Base-by-base conservation (phyloP, 1,140 invertebrate genomes). In the Drosophila pandora region DNA sequence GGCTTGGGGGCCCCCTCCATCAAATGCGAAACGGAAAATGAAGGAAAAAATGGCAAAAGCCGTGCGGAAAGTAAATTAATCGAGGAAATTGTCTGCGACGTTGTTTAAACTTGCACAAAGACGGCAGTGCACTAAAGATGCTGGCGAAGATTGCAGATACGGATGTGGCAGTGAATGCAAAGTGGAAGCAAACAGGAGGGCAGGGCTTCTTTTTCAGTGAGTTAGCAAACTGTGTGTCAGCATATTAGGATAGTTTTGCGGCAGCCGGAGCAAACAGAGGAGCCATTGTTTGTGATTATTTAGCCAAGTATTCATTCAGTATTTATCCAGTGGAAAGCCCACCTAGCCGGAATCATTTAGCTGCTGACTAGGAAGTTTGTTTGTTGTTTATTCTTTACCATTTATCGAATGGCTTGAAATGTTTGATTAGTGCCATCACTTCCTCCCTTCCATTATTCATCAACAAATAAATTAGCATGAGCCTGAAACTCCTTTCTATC, bases 61-160 rank as follows among this genome's bases (percentile, higher is more conserved):
- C 79, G 71, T 69, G 68, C 67, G 83, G 83, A 87, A 88, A 88
- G 79, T 79, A 88, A 88, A 88, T 88, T 88, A 88, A 88, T 88
- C 83, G 83, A 88, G 83, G 83, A 88, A 88, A 88, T 88, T 88
- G 83, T 83, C 77, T 83, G 72, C 83, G 79, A 83, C 76, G 83
- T 77, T 83, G 76, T 78, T 88, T 88, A 83, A 88, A 89, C 79
- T 88, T 83, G 76, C 83, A 83, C 83, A 88, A 88, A 88, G 83
- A 59, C 32, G 55, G 25, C 13, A 4, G 8, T 75, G 72, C 70
- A 55, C 63, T 54, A 21, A 45, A 21, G 45, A 59, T 43, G 49
- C 47, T 59, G 69, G 41, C 30, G 58, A 48, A 39, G 52, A 55
- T 61, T 45, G 30, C 34, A 37, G 49, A 57, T 58, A 56, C 63